Evolutionary conservation across 2,888 invertebrate species (phyloP), one percentile per base, ranked within the genome.

Genomic region (Noctuana brunneofusca): DNA sequence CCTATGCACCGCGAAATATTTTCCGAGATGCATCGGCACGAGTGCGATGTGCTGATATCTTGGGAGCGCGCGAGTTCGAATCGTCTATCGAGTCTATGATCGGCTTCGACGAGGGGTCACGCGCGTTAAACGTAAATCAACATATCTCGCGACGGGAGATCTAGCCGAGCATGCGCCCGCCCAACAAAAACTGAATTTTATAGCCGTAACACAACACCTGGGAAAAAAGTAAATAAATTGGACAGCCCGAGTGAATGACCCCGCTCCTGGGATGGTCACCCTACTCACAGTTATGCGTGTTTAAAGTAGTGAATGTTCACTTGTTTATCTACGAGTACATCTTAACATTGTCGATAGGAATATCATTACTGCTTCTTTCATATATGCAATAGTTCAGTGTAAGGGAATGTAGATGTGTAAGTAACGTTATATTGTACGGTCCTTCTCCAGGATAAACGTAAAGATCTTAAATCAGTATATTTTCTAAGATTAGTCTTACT

Each of bases 81-180:
- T 89, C 88, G 87, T 87, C 88, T 90, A 90, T 90, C 90, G 86
- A 85, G 72, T 82, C 87, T 88, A 89, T 89, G 89, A 90, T 89
- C 90, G 88, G 83, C 81, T 84, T 78, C 80, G 86, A 79, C 83
- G 84, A 86, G 84, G 78, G 90, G 91, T 91, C 91, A 90, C 87
- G 91, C 87, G 87, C 88, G 87, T 84, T 89, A 85, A 89, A 89
- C 90, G 90, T 91, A 91, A 91, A 91, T 90, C 91, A 90, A 90
- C 90, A 89, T 90, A 90, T 90, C 90, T 89, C 89, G 76, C 90
- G 85, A 86, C 89, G 88, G 89, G 90, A 87, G 87, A 90, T 91
- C 90, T 88, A 86, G 83, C 83, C 76, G 78, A 79, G 83, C 85
- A 84, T 82, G 85, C 83, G 84, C 82, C 82, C 80, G 77, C 76